phyloP scores from a whole-genome alignment of 2,888 invertebrate genomes.

The Dioctria linearis region DNA sequence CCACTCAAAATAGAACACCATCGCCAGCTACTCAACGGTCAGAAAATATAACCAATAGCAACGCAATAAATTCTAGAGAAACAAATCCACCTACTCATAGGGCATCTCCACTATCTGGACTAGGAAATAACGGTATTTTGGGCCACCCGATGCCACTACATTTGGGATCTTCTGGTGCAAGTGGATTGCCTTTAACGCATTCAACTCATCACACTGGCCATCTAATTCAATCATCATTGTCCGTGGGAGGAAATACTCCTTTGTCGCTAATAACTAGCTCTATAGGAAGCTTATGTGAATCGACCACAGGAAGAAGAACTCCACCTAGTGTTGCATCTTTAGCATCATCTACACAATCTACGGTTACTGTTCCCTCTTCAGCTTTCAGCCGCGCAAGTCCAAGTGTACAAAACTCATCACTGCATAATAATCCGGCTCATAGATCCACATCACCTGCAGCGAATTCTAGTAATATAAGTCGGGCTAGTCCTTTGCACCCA shows the following conservation, averaged over 20 bases:
- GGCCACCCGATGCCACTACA: constrained; percentile 70
- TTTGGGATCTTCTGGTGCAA: constrained; percentile 66
- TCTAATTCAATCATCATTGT: constrained; percentile 68
- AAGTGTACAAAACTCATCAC: constrained; percentile 67
- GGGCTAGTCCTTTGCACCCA: constrained; percentile 71
- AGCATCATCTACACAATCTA: constrained; percentile 63
- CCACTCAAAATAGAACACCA: constrained; percentile 61
- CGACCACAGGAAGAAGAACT: constrained; percentile 66
- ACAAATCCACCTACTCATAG: constrained; percentile 63
- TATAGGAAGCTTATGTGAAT: constrained; percentile 60
- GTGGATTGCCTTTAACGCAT: constrained; percentile 62
- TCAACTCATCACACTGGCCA: constrained; percentile 66
- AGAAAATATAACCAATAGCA: constrained; percentile 61
- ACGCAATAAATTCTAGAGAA: constrained; percentile 54
- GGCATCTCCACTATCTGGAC: constrained; percentile 68
- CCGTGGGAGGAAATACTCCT: constrained; percentile 62
- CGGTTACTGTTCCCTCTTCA: constrained; percentile 69
- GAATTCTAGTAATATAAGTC: constrained; percentile 68
- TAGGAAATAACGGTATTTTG: constrained; percentile 65
- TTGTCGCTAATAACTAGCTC: constrained; percentile 63
- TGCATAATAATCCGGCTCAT: constrained; percentile 65
- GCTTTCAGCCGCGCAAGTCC: constrained; percentile 72
- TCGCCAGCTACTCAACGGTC: constrained; percentile 66
- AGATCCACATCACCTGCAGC: constrained; percentile 69
- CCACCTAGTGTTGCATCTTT: constrained; percentile 68